Percentiles rank a stretch among this genome's conserved stretches.
phyloP scores from a whole-genome alignment of 2,113 vertebrate genomes.

The human (Homo sapiens) region DNA sequence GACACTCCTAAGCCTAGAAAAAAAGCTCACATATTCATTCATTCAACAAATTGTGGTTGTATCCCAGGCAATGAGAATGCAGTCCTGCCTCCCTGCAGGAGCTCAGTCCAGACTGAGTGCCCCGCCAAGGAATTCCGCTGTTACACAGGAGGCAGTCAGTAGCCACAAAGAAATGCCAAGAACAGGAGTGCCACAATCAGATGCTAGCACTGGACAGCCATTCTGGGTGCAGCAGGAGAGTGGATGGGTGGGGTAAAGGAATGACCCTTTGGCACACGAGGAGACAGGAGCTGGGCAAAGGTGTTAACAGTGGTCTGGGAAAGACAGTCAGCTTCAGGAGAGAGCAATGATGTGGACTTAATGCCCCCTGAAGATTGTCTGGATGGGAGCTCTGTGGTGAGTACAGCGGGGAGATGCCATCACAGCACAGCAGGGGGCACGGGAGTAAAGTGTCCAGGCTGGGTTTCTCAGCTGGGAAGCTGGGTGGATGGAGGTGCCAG shows the following conservation, averaged over 20 bases:
- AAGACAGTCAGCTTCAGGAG: neutral
- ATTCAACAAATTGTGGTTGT: neutral
- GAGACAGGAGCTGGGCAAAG: neutral
- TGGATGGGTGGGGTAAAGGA: neutral
- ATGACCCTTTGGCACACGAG: neutral
- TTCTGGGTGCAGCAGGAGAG: neutral
- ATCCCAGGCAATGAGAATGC: neutral
- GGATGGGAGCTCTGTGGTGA: neutral
- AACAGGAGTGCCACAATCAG: too few species aligned
- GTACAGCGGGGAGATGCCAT: neutral
- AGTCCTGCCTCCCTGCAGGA: neutral
- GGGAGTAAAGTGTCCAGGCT: neutral
- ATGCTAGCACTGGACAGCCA: accelerated
- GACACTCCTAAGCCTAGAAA: neutral
- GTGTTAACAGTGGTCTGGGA: neutral
- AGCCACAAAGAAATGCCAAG: accelerated
- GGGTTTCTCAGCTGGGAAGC: neutral
- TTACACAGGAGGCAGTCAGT: neutral
- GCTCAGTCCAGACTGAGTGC: too few species aligned
- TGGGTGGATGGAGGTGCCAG: accelerated
- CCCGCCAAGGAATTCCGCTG: neutral
- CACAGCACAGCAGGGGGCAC: accelerated
- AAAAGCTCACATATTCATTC: neutral
- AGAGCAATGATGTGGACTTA: neutral
- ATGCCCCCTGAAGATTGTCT: neutral